Evolutionary conservation across 37 sponge, comb jelly and placozoan species (phyloP).

Genomic region (Aphrocallistes beatrix): DNA sequence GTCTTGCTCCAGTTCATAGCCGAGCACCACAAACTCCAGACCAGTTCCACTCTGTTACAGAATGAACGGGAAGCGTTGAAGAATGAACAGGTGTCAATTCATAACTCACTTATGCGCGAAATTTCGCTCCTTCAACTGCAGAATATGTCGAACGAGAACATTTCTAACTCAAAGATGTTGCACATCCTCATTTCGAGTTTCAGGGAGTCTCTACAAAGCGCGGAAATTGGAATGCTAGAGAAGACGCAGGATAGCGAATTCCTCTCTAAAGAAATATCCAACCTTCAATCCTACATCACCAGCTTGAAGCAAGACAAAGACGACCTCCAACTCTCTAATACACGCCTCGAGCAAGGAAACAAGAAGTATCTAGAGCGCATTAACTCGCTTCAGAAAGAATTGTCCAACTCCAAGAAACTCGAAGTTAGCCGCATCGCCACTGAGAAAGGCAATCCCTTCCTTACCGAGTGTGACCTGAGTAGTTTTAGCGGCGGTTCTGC

Average conservation of each 20-base stretch:
- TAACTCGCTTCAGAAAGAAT: neutral
- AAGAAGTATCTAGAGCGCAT: neutral
- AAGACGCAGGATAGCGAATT: slow-evolving; percentile 4
- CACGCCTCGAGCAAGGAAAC: neutral
- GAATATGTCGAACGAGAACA: neutral
- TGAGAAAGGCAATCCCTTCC: no score
- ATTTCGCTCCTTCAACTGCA: neutral
- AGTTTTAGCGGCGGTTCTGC: neutral
- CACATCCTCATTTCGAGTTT: neutral
- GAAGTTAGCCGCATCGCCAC: neutral
- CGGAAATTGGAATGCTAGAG: neutral
- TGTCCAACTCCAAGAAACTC: neutral
- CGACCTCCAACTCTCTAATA: neutral
- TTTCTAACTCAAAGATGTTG: neutral
- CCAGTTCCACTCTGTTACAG: neutral
- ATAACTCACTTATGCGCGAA: neutral
- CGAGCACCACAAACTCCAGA: neutral
- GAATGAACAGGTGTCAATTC: neutral
- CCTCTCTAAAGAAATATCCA: neutral
- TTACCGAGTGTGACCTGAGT: no score
- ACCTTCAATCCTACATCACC: neutral
- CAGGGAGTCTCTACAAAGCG: neutral
- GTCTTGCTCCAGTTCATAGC: neutral
- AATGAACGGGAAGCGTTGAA: neutral
- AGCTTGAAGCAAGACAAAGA: slow-evolving; percentile 5